These are phyloP conservation scores for Notolepis coatsorum DNA, from an alignment of 2,797 vertebrate genomes.

Conservation along the genomic window DNA sequence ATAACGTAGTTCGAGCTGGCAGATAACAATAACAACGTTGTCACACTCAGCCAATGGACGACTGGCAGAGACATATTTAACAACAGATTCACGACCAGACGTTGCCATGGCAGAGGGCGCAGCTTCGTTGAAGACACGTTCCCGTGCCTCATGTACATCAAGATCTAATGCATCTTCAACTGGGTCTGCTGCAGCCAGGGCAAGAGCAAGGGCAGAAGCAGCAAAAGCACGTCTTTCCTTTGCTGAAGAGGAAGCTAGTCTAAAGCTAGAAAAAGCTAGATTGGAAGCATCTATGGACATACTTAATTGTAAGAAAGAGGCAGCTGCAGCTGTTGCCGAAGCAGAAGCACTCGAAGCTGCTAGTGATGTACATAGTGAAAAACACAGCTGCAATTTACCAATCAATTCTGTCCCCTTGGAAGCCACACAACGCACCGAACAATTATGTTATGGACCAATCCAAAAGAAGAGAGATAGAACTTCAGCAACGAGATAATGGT, in stretches of 20 bases:
- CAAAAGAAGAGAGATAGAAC: neutral
- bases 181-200: neutral
- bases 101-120: neutral
- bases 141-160: neutral
- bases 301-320: conserved; percentile 16
- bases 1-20: neutral
- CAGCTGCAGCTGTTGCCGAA: conserved; percentile 36
- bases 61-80: neutral
- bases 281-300: conserved; percentile 18
- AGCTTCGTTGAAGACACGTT: neutral
- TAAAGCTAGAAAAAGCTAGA: conserved; percentile 15
- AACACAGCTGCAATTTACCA: neutral
- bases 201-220: conserved; percentile 9
- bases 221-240: conserved; percentile 13
- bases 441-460: conserved; percentile 18
- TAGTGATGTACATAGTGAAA: conserved; percentile 6
- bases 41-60: conserved; percentile 6
- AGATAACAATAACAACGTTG: neutral
- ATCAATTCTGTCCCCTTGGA: neutral
- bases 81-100: neutral
- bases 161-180: neutral
- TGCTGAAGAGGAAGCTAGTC: conserved; percentile 10
- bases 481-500: neutral
- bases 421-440: neutral
- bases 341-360: conserved; percentile 32